Conservation (phyloP, 2,888 invertebrate genomes). For the Pimpla rufipes region DNA sequence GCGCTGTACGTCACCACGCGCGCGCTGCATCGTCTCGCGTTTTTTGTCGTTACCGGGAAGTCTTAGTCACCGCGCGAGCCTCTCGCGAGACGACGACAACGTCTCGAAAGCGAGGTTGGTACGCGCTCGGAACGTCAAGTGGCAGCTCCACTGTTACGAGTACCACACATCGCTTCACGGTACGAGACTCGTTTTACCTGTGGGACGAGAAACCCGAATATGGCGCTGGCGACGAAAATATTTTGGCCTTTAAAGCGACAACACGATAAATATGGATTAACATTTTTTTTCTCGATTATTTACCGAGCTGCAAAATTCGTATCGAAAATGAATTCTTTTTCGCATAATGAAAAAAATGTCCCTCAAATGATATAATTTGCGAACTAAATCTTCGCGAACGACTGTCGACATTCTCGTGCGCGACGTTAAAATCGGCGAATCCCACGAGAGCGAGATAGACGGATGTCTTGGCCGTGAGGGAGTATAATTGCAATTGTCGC, state of each 20-base stretch:
- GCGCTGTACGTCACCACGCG: conserved; percentile 36
- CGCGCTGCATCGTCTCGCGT: conserved; percentile 34
- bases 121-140: conserved; percentile 65
- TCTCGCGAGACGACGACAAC: conserved; percentile 54
- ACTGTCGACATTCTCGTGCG: too few relatives aligned
- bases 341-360: too few relatives aligned
- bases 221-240: neutral
- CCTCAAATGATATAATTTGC: too few relatives aligned
- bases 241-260: neutral
- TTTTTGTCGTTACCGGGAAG: conserved; percentile 73
- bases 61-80: conserved; percentile 76
- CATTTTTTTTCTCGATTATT: neutral
- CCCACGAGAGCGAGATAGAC: neutral
- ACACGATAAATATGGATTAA: neutral
- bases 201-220: neutral
- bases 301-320: neutral
- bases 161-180: neutral
- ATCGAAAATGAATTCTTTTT: too few relatives aligned
- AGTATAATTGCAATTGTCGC: conserved; percentile 26
- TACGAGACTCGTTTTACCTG: neutral
- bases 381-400: too few relatives aligned
- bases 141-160: conserved; percentile 36
- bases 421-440: neutral
- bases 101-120: conserved; percentile 67
- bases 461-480: conserved; percentile 1